Evolutionary conservation across 2,797 vertebrate genomes (phyloP).

Genomic region (Pseudocheirus occidentalis): DNA sequence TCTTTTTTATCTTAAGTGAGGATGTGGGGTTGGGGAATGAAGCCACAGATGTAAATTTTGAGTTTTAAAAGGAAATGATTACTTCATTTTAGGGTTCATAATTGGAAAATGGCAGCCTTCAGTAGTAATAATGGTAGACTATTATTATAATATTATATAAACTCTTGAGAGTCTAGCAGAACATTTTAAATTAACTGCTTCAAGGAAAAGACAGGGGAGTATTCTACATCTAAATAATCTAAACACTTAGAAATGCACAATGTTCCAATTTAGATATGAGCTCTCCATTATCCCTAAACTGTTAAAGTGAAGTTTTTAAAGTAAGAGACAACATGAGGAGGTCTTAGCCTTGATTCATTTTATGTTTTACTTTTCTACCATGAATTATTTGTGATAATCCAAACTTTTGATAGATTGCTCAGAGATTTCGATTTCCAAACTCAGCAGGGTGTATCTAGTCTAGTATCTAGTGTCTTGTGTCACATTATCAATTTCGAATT

Average conservation of each 20-base stretch:
- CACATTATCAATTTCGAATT: conserved; percentile 70
- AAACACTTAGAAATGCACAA: conserved; percentile 61
- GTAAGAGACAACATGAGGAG: conserved; percentile 56
- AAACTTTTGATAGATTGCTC: conserved; percentile 57
- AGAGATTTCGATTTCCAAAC: conserved; percentile 52
- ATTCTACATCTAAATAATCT: conserved; percentile 62
- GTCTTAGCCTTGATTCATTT: conserved; percentile 66
- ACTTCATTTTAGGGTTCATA: conserved; percentile 66
- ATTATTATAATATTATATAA: conserved; percentile 10
- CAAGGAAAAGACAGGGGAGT: conserved; percentile 63
- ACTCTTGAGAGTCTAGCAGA: conserved; percentile 54
- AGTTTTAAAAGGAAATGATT: conserved; percentile 68
- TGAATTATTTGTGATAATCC: conserved; percentile 62
- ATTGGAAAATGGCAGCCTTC: neutral
- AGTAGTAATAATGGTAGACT: neutral
- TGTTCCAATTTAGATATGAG: conserved; percentile 71
- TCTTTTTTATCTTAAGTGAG: conserved; percentile 43
- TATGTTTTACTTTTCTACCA: conserved; percentile 56
- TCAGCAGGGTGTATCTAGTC: conserved; percentile 53
- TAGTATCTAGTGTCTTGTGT: conserved; percentile 35
- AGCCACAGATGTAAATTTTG: conserved; percentile 62
- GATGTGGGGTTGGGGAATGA: conserved; percentile 30
- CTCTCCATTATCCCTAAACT: conserved; percentile 71
- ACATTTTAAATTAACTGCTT: conserved; percentile 72
- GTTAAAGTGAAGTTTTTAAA: conserved; percentile 70